Percentiles rank a stretch among this genome's conserved stretches.
phyloP scores from a whole-genome alignment of 2,888 invertebrate genomes.

The Linyphia triangularis region DNA sequence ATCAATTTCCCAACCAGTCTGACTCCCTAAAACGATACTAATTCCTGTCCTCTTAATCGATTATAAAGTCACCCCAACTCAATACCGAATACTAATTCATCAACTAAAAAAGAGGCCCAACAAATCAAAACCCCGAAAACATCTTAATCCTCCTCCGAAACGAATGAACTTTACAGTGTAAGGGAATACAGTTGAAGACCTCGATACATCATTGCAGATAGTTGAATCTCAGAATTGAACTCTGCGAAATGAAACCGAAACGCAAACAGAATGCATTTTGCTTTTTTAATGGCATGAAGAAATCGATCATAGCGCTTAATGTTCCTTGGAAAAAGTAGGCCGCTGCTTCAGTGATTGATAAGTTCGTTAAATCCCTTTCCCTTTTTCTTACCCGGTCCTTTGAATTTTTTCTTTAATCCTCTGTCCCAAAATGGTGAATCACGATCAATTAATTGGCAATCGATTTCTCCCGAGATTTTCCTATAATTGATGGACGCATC shows the following conservation, averaged over 20 bases:
- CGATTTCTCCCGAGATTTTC: not conserved
- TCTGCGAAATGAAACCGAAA: not conserved
- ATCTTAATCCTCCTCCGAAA: too few species aligned
- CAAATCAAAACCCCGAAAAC: not conserved
- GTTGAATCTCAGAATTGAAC: not conserved
- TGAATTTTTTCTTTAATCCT: slow-evolving; percentile 2
- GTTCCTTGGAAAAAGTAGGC: slow-evolving; percentile 21
- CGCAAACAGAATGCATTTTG: not conserved
- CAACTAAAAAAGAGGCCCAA: not conserved
- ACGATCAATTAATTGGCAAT: slow-evolving; percentile 26
- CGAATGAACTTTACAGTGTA: not conserved
- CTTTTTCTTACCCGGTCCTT: slow-evolving; percentile 17
- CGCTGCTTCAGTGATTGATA: slow-evolving; percentile 37
- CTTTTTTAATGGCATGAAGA: slow-evolving; percentile 13
- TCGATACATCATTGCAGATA: not conserved
- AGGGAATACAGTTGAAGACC: not conserved
- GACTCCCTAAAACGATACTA: not conserved
- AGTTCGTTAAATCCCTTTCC: slow-evolving; percentile 31
- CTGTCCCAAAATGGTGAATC: not conserved
- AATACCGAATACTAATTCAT: not conserved
- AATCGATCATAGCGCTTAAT: not conserved
- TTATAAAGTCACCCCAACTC: not conserved
- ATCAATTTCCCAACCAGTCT: not conserved
- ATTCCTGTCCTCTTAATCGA: not conserved
- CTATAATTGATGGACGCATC: not conserved